Evolutionary conservation across 2,888 invertebrate species (phyloP).

Genomic region (Pegoplata infirma): DNA sequence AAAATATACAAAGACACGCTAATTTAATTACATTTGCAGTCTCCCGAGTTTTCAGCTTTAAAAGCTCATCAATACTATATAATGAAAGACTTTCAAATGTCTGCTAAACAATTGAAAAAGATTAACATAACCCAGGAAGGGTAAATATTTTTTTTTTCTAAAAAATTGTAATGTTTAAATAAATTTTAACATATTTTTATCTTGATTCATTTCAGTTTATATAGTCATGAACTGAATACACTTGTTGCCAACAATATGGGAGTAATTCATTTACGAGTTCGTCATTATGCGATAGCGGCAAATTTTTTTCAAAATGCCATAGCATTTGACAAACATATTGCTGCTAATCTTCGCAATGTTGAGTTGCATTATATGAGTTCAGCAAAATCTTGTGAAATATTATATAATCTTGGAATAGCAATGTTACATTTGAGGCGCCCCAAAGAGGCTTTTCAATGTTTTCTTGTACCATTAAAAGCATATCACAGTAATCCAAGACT

Average conservation of each 20-base stretch:
- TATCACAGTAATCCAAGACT: constrained; percentile 93
- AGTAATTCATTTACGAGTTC: constrained; percentile 77
- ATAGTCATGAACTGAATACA: constrained; percentile 75
- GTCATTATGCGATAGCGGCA: constrained; percentile 77
- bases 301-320: constrained; percentile 78
- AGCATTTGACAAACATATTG: constrained; percentile 74
- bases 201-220: neutral
- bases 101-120: constrained; percentile 76
- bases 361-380: constrained; percentile 74
- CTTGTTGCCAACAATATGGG: constrained; percentile 78
- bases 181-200: neutral
- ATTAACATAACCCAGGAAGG: constrained; percentile 70
- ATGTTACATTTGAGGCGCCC: constrained; percentile 89
- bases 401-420: constrained; percentile 81
- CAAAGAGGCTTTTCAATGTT: constrained; percentile 92
- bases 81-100: constrained; percentile 78
- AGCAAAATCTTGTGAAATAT: constrained; percentile 76
- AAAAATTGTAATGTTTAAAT: neutral
- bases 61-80: constrained; percentile 78
- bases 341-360: constrained; percentile 68
- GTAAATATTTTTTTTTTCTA: constrained; percentile 68
- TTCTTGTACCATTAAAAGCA: constrained; percentile 90
- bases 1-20: neutral
- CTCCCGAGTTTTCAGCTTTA: constrained; percentile 73
- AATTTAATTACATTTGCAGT: constrained; percentile 58